Conservation (phyloP, 1,140 invertebrate species). For the Oncopodura yosiiana region DNA sequence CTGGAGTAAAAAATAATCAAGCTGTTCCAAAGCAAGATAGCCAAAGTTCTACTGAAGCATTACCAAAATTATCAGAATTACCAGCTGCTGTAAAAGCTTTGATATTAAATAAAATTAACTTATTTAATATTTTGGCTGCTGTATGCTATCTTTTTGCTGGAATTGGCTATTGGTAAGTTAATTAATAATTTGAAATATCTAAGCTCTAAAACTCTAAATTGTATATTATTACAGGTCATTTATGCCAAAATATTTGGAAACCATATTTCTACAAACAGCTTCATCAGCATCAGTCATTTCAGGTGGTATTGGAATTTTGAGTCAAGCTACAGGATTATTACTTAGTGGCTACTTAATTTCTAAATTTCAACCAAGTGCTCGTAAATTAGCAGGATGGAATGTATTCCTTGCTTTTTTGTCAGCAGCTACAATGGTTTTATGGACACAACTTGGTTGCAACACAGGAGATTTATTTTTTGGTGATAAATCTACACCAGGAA, state of each 20-base stretch:
- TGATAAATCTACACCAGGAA: not conserved
- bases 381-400: conserved; percentile 61
- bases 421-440: conserved; percentile 53
- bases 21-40: conserved; percentile 49
- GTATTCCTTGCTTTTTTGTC: conserved; percentile 56
- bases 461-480: conserved; percentile 24
- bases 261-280: conserved; percentile 60
- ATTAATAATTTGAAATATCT: not conserved
- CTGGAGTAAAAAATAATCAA: conserved; percentile 50
- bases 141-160: conserved; percentile 61
- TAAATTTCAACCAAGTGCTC: conserved; percentile 55
- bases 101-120: conserved; percentile 53
- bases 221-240: conserved; percentile 53
- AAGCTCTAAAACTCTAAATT: not conserved
- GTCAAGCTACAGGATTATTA: conserved; percentile 60
- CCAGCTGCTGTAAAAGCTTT: conserved; percentile 50
- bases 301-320: conserved; percentile 53
- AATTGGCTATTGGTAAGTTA: conserved; percentile 62
- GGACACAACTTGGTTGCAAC: conserved; percentile 59
- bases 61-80: not conserved
- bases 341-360: conserved; percentile 58
- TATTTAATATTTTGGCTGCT: conserved; percentile 56
- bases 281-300: conserved; percentile 57
- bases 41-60: conserved; percentile 2
- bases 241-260: conserved; percentile 65